These are phyloP conservation scores for Pogonomyrmex barbatus DNA, from an alignment of 1,140 invertebrate genomes.

Conservation along the genomic window DNA sequence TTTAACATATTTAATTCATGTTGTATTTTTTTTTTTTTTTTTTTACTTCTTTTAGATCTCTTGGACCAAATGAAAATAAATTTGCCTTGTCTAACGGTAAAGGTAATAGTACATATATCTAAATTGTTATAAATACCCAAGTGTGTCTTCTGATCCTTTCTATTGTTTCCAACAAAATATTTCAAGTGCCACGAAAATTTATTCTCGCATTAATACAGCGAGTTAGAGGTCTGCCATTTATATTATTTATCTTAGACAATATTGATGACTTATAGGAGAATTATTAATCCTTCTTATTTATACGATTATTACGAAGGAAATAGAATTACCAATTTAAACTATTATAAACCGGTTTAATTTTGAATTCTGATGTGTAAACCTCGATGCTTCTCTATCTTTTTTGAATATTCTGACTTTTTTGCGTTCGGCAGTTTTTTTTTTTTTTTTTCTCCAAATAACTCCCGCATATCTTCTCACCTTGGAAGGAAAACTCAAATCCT, in stretches of 20 bases:
- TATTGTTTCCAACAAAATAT: not conserved
- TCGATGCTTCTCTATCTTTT: not conserved
- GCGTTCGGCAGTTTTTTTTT: not conserved
- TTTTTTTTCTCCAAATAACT: not conserved
- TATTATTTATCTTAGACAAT: not conserved
- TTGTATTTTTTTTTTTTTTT: conserved; percentile 32
- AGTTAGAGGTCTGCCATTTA: not conserved
- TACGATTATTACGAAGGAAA: not conserved
- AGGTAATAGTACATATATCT: not conserved
- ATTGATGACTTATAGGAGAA: not conserved
- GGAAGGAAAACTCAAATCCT: not conserved
- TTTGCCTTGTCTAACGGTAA: conserved; percentile 14
- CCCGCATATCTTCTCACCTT: not conserved
- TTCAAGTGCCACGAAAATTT: not conserved
- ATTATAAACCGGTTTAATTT: not conserved
- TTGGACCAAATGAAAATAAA: conserved; percentile 29
- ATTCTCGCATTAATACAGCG: not conserved
- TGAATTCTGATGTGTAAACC: not conserved
- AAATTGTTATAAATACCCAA: conserved; percentile 30
- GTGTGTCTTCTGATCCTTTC: conserved; percentile 11
- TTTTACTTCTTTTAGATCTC: conserved; percentile 26
- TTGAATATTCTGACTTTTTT: not conserved
- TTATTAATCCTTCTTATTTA: not conserved
- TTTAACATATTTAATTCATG: conserved; percentile 55
- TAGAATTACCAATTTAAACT: not conserved